Conservation (phyloP, 1,140 invertebrate species). For the Bombyx mandarina region DNA sequence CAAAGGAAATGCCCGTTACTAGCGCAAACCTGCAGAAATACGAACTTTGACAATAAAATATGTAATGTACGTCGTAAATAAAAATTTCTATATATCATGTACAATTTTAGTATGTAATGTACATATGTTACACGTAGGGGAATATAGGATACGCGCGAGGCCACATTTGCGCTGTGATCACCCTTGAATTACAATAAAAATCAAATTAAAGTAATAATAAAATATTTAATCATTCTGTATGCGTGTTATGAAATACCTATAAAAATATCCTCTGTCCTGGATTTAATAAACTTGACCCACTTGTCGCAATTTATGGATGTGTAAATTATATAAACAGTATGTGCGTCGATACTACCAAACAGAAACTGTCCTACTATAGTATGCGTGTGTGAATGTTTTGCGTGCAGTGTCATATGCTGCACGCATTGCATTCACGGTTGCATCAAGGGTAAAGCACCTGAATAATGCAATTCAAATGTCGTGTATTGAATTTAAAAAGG, state of each 20-base stretch:
- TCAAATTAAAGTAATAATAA: no score
- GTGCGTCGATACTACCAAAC: constrained; percentile 27
- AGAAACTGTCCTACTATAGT: constrained; percentile 21
- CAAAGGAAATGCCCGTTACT: no score
- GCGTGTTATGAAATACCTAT: constrained; percentile 42
- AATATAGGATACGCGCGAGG: no score
- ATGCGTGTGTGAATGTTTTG: constrained; percentile 10
- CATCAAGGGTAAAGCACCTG: constrained; percentile 18
- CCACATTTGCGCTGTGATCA: no score
- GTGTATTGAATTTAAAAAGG: constrained; percentile 1
- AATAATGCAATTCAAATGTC: constrained; percentile 12
- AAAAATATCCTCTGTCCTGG: constrained; percentile 62
- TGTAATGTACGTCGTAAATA: no score
- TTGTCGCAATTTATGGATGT: constrained; percentile 41
- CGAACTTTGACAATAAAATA: no score
- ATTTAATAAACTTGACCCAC: constrained; percentile 61
- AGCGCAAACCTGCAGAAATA: no score
- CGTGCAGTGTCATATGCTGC: constrained; percentile 4
- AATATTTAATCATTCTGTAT: constrained; percentile 15
- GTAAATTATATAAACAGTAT: constrained; percentile 48
- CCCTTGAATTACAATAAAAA: no score
- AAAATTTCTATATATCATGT: no score
- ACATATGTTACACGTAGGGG: no score
- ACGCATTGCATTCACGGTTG: constrained; percentile 18
- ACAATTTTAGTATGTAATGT: no score